These are phyloP conservation scores for Actinostola sp. DNA, from an alignment of 92 coral and sea anemone species.

Conservation along the genomic window DNA sequence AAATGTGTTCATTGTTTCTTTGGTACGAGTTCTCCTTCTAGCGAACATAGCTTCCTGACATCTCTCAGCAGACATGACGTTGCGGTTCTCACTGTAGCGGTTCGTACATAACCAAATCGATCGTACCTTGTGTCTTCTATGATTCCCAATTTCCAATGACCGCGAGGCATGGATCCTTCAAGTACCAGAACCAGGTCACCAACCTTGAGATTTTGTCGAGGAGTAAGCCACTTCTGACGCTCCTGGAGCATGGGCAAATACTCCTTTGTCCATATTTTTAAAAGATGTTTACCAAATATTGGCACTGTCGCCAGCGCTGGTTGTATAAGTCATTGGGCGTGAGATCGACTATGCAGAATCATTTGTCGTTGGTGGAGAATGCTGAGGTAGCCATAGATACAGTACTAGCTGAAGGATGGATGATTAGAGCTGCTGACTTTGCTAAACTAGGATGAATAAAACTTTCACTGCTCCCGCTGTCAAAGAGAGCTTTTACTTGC, in stretches of 20 bases:
- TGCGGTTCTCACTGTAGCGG: not conserved
- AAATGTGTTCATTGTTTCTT: no score
- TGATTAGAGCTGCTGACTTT: conserved; percentile 29
- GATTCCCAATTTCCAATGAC: not conserved
- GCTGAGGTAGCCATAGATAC: conserved; percentile 61
- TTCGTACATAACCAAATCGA: not conserved
- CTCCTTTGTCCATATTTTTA: no score
- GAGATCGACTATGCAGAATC: no score
- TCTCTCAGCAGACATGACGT: not conserved
- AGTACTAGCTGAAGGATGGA: conserved; percentile 30
- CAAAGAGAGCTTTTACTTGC: conserved; percentile 59
- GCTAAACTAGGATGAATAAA: conserved; percentile 57
- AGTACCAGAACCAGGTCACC: not conserved
- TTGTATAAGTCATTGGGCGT: no score
- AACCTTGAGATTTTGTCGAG: not conserved
- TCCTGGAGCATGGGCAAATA: no score
- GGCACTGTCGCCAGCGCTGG: no score
- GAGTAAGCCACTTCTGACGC: no score
- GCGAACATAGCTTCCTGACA: not conserved
- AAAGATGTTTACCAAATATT: no score
- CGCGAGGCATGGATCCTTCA: not conserved
- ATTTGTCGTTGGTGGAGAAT: no score
- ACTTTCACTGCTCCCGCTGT: conserved; percentile 64
- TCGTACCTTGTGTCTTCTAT: not conserved
- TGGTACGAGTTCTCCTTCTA: no score